These are phyloP conservation scores for Watsonalla cultraria DNA, from an alignment of 2,888 invertebrate genomes.

Conservation along the genomic window DNA sequence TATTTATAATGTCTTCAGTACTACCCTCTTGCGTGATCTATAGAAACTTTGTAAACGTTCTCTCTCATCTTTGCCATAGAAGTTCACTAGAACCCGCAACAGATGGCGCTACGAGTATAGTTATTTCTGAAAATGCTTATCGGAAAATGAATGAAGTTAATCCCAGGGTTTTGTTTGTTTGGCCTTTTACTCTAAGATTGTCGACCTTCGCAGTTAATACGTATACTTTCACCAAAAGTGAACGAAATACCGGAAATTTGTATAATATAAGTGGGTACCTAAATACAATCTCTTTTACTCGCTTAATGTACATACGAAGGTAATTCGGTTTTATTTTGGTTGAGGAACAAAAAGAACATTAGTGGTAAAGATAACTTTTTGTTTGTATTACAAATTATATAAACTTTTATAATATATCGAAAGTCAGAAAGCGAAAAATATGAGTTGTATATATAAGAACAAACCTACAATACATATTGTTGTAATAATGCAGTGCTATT, in stretches of 20 bases:
- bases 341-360: slow-evolving; percentile 2
- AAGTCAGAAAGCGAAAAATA: too few species aligned
- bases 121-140: slow-evolving; percentile 6
- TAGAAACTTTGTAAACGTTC: slow-evolving; percentile 6
- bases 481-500: neutral
- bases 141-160: slow-evolving; percentile 17
- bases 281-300: slow-evolving; percentile 51
- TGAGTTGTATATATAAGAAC: too few species aligned
- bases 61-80: neutral
- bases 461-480: too few species aligned
- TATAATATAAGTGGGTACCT: slow-evolving; percentile 9
- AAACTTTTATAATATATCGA: too few species aligned
- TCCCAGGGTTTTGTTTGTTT: slow-evolving; percentile 20
- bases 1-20: too few species aligned
- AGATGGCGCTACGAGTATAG: slow-evolving; percentile 43
- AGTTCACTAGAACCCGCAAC: slow-evolving; percentile 3
- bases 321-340: slow-evolving; percentile 35
- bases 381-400: too few species aligned
- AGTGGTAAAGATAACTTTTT: neutral
- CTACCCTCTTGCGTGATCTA: slow-evolving; percentile 26
- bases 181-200: slow-evolving; percentile 29
- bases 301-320: slow-evolving; percentile 50
- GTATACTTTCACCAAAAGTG: slow-evolving; percentile 60
- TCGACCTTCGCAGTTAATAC: slow-evolving; percentile 46
- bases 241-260: slow-evolving; percentile 60